Evolutionary conservation across 2,888 invertebrate species (phyloP).

Genomic region (Synergus gifuensis): DNA sequence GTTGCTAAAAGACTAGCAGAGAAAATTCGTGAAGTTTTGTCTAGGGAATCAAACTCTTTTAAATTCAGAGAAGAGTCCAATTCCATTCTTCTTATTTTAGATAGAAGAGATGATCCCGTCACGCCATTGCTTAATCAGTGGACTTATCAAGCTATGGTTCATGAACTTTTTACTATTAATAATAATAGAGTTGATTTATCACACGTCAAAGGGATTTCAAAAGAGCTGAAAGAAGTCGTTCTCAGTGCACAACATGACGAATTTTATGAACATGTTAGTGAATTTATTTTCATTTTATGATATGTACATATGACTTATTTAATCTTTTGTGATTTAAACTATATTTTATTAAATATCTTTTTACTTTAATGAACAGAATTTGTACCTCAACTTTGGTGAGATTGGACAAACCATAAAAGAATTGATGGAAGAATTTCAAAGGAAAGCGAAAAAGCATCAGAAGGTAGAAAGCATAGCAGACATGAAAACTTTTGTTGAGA

Average conservation of each 20-base stretch:
- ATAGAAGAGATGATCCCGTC: constrained; percentile 96
- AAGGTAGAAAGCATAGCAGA: constrained; percentile 99
- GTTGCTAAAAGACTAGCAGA: constrained; percentile 92
- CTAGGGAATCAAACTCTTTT: constrained; percentile 92
- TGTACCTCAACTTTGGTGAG: constrained; percentile 98
- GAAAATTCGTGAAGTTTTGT: constrained; percentile 89
- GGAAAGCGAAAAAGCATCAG: constrained; percentile 95
- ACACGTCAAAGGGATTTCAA: constrained; percentile 89
- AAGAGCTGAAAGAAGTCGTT: constrained; percentile 95
- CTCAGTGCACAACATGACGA: constrained; percentile 97
- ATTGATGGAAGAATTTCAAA: constrained; percentile 98
- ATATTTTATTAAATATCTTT: background rate
- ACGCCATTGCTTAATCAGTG: constrained; percentile 97
- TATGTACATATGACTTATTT: background rate
- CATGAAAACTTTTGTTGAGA: constrained; percentile 99
- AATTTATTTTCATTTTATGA: constrained; percentile 5
- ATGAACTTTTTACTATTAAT: constrained; percentile 94
- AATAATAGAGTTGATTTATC: constrained; percentile 87
- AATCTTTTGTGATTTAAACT: background rate
- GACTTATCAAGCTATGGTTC: constrained; percentile 99
- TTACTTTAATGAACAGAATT: constrained; percentile 81
- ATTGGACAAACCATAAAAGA: constrained; percentile 98
- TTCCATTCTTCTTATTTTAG: constrained; percentile 92
- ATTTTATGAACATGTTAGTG: constrained; percentile 92
- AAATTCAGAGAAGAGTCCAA: constrained; percentile 89